phyloP scores from a whole-genome alignment of 2,888 invertebrate genomes.

The Hydriomena furcata region DNA sequence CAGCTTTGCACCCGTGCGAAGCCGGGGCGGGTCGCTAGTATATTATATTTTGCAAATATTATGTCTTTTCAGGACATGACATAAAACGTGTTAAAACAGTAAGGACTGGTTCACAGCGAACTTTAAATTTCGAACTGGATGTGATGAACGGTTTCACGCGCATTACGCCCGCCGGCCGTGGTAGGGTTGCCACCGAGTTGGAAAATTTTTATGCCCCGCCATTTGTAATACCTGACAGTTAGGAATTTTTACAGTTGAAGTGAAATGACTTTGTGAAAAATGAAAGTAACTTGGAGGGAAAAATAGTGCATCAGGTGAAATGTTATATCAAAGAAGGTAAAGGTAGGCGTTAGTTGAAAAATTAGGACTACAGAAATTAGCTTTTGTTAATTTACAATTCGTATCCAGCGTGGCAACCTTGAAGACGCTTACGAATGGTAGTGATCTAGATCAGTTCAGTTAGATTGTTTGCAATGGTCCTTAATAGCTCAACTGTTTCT shows the following conservation, averaged over 20 bases:
- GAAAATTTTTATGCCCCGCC: constrained; percentile 21
- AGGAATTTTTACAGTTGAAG: constrained; percentile 9
- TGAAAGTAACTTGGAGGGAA: not conserved
- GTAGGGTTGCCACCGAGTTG: constrained; percentile 45
- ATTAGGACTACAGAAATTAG: no score
- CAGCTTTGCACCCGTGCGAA: no score
- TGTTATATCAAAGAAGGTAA: not conserved
- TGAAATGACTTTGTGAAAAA: constrained; percentile 10
- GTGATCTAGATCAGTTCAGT: no score
- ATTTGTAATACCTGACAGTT: constrained; percentile 20
- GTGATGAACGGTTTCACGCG: constrained; percentile 66
- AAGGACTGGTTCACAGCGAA: constrained; percentile 32
- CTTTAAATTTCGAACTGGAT: constrained; percentile 51
- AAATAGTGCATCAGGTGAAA: not conserved
- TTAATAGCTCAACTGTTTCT: no score
- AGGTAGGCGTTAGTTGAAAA: no score
- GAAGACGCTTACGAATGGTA: no score
- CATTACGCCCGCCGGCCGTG: constrained; percentile 51
- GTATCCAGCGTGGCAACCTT: no score
- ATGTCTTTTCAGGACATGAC: not conserved
- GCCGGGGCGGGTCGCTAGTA: no score
- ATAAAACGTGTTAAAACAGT: constrained; percentile 9
- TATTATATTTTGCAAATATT: no score
- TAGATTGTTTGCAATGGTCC: no score
- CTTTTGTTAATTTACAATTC: no score